These are phyloP conservation scores for Brienomyrus brachyistius DNA, from an alignment of 2,113 vertebrate species.

Conservation along the genomic window DNA sequence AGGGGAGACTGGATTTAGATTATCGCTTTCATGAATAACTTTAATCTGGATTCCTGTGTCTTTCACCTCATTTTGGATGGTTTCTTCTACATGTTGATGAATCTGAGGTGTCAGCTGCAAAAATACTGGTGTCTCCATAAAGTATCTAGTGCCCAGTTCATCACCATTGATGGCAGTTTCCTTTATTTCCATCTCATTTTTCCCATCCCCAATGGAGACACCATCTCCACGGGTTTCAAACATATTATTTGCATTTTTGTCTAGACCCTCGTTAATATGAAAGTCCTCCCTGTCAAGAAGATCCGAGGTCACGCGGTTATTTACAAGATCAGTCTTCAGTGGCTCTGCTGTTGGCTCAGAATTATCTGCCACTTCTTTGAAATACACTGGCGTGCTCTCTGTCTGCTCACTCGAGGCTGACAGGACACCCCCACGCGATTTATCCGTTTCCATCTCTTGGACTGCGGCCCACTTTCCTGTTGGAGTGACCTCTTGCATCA, in stretches of 20 bases:
- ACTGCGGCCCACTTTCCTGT: slow-evolving; percentile 18
- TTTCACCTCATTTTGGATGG: slow-evolving; percentile 34
- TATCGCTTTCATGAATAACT: background rate
- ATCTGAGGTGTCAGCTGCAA: slow-evolving; percentile 29
- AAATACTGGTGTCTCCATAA: slow-evolving; percentile 21
- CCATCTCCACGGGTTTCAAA: background rate
- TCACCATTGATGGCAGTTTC: slow-evolving; percentile 13
- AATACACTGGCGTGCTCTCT: slow-evolving; percentile 14
- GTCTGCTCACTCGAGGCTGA: background rate
- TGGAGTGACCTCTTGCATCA: slow-evolving; percentile 17
- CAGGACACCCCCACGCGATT: slow-evolving; percentile 18
- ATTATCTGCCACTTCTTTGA: background rate
- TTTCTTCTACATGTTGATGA: slow-evolving; percentile 18
- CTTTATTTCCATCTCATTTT: slow-evolving; percentile 17
- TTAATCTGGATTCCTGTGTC: background rate
- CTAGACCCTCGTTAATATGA: background rate
- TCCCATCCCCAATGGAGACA: background rate
- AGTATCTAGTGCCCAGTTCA: slow-evolving; percentile 24
- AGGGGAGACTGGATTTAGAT: background rate
- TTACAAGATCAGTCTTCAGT: slow-evolving; percentile 20
- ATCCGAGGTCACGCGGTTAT: slow-evolving; percentile 5
- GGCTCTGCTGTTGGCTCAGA: background rate
- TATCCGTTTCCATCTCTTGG: slow-evolving; percentile 19
- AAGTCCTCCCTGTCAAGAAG: slow-evolving; percentile 12
- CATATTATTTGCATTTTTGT: background rate